These are phyloP conservation scores for Tribolium madens DNA, from an alignment of 1,140 invertebrate genomes.

Conservation along the genomic window DNA sequence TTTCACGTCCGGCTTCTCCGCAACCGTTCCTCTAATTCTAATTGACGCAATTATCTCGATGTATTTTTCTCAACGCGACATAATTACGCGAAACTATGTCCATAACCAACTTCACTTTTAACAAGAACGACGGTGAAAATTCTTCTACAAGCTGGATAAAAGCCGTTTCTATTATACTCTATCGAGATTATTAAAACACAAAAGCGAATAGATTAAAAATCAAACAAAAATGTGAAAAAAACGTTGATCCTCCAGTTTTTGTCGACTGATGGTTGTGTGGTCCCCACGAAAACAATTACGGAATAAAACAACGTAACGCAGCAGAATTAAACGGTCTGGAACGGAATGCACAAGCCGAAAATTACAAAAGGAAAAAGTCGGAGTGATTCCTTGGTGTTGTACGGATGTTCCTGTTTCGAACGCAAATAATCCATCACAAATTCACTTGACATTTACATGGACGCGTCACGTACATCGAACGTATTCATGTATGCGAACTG, in stretches of 20 bases:
- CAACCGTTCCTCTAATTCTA: background rate
- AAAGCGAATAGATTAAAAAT: conserved; percentile 33
- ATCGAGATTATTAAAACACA: conserved; percentile 20
- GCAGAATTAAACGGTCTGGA: conserved; percentile 22
- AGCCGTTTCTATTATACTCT: background rate
- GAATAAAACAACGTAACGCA: conserved; percentile 10
- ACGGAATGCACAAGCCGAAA: conserved; percentile 15
- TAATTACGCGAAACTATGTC: too few relatives aligned
- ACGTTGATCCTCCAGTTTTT: conserved; percentile 3
- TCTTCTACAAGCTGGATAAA: background rate
- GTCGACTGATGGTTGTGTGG: background rate
- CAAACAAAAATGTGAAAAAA: background rate
- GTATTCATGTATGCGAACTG: conserved; percentile 42
- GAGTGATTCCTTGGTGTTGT: too few relatives aligned
- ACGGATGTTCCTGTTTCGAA: conserved; percentile 14
- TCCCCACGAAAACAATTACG: conserved; percentile 29
- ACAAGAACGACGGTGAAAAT: background rate
- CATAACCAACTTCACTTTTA: background rate
- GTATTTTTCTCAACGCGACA: background rate
- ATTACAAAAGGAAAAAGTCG: background rate
- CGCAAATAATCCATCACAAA: conserved; percentile 54
- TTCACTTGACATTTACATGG: conserved; percentile 54
- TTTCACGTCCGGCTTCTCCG: background rate
- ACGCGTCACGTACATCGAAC: conserved; percentile 49
- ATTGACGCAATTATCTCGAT: conserved; percentile 10